These are phyloP conservation scores for Pachyrhynchus sulphureomaculatus DNA, from an alignment of 1,140 invertebrate species.

Conservation along the genomic window DNA sequence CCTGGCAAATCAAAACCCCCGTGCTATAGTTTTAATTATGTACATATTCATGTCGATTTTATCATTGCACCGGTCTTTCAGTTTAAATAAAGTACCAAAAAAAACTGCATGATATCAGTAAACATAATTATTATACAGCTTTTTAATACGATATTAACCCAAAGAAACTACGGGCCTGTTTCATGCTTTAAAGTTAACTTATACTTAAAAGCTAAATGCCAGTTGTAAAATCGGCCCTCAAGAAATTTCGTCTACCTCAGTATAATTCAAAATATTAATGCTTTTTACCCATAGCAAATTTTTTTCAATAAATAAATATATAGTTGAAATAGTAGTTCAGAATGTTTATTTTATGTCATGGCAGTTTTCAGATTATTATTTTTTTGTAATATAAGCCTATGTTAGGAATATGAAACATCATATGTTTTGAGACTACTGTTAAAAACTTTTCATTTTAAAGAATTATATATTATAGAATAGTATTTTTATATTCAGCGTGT, in stretches of 20 bases:
- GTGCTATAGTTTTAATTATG: background rate
- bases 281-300: constrained; percentile 5
- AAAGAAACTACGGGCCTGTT: constrained; percentile 1
- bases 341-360: constrained; percentile 22
- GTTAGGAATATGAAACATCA: background rate
- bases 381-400: background rate
- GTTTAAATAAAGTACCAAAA: background rate
- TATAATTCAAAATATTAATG: constrained; percentile 3
- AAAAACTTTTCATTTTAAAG: background rate
- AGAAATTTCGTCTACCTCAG: constrained; percentile 13
- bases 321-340: background rate
- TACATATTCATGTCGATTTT: constrained; percentile 1
- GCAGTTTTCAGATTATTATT: constrained; percentile 4
- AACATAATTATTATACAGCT: background rate
- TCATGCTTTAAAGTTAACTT: background rate
- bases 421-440: constrained; percentile 8
- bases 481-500: constrained; percentile 11
- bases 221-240: background rate
- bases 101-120: constrained; percentile 24
- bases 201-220: background rate
- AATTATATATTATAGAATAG: constrained; percentile 8
- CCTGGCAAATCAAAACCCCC: background rate
- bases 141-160: constrained; percentile 3
- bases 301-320: constrained; percentile 16
- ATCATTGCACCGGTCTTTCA: constrained; percentile 22